Evolutionary conservation across 2,797 vertebrate genomes (phyloP), one percentile per base, ranked within the genome.

Genomic region (Chromobotia macracanthus): DNA sequence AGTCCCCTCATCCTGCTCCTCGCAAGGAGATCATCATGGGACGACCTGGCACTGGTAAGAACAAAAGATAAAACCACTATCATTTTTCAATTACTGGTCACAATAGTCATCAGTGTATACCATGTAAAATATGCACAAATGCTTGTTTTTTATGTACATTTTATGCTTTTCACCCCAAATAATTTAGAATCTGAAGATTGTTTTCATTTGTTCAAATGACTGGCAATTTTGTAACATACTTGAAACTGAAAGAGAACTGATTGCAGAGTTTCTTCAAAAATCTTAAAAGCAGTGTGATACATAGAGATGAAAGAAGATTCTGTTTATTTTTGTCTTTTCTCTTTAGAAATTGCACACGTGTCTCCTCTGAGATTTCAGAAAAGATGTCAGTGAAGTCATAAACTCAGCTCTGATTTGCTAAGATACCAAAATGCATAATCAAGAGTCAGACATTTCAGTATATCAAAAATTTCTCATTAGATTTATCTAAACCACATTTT

Each of bases 1-100:
- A 96, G 84, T 95, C 95, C 18, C 92, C 95, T 8, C 95, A 96
- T 87, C 96, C 96, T 0, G 92, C 93, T 11, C 96, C 96, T 4
- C 95, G 95, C 90, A 97, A 97, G 89, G 96, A 97, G 80, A 96
- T 97, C 89, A 97, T 97, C 92, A 97, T 97, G 95, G 96, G 96
- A 78, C 92, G 96, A 8, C 96, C 96, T 1, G 96, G 96, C 60
- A 97, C 85, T 53, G 85, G 85, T 86, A 41, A 79, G 77, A 75
- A 53, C 78, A 4, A 28, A 75, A 44, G 2, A 19, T 7, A 8
- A 44, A 50, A 63, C 44, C 18, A 31, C 7, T 35, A 63, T 31
- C 9, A 0, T 31, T 68, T 72, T 56, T 60, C 18, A 46, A 67
- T 66, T 5, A 25, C 11, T 28, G 5, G 25, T 55, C 6, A 25